phyloP scores from a whole-genome alignment of 2,797 vertebrate species.

The Scomberomorus guttatus region DNA sequence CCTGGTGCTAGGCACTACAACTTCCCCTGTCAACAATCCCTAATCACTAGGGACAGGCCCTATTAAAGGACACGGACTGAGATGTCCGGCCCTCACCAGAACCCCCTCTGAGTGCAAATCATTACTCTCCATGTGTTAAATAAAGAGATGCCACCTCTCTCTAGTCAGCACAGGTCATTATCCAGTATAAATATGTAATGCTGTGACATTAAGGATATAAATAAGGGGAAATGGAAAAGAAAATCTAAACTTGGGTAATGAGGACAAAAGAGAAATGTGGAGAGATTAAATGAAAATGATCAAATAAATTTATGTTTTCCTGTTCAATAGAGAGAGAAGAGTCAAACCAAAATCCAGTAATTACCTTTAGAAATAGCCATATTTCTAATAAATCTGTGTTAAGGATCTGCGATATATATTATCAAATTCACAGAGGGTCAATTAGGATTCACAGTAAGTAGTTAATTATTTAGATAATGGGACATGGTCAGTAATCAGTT shows the following conservation, averaged over 20 bases:
- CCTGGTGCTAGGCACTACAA: conserved; percentile 72
- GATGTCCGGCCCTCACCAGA: conserved; percentile 72
- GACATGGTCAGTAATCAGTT: conserved; percentile 18
- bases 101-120: conserved; percentile 75
- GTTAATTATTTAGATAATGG: conserved; percentile 6
- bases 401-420: conserved; percentile 12
- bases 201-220: conserved; percentile 66
- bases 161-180: conserved; percentile 74
- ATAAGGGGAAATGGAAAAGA: conserved; percentile 36
- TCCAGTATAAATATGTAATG: conserved; percentile 68
- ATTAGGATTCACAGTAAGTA: conserved; percentile 27
- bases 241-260: conserved; percentile 51
- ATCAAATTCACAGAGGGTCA: conserved; percentile 45
- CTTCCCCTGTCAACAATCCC: conserved; percentile 77
- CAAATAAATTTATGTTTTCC: conserved; percentile 22
- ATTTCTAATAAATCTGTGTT: conserved; percentile 17
- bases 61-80: conserved; percentile 78
- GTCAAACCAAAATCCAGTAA: conserved; percentile 28
- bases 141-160: conserved; percentile 65
- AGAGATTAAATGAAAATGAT: conserved; percentile 38
- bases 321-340: conserved; percentile 37
- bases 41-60: conserved; percentile 81
- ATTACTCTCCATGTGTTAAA: conserved; percentile 74
- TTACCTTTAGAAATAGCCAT: conserved; percentile 37
- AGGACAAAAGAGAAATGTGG: conserved; percentile 23